A percentile compares a stretch with the other conserved stretches of the same genome.
These are phyloP conservation scores for Macaria liturata DNA, from an alignment of 2,888 invertebrate genomes.

Conservation along the genomic window DNA sequence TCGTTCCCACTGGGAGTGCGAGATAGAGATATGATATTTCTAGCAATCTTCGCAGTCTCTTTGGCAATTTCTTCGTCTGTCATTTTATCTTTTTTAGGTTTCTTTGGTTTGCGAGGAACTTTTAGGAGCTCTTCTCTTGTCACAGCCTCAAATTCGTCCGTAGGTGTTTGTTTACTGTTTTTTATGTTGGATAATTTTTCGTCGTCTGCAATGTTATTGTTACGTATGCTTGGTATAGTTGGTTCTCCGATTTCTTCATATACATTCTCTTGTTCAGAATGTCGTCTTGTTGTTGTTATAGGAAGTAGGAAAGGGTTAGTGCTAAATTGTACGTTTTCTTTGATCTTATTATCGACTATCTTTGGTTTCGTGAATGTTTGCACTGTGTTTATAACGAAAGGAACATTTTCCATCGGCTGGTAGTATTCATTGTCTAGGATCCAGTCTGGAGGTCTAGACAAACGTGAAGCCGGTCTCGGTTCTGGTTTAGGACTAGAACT, in stretches of 20 bases:
- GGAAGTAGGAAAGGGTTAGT: slow-evolving; percentile 45
- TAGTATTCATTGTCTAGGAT: slow-evolving; percentile 70
- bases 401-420: slow-evolving; percentile 67
- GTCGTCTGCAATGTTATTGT: slow-evolving; percentile 67
- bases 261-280: slow-evolving; percentile 63
- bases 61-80: slow-evolving; percentile 39
- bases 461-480: slow-evolving; percentile 49
- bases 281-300: slow-evolving; percentile 37
- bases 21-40: slow-evolving; percentile 67
- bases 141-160: slow-evolving; percentile 56
- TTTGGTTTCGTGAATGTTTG: slow-evolving; percentile 43
- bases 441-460: slow-evolving; percentile 64
- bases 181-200: slow-evolving; percentile 63
- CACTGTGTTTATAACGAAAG: slow-evolving; percentile 63
- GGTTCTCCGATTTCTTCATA: slow-evolving; percentile 73
- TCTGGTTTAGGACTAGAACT: slow-evolving; percentile 38
- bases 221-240: slow-evolving; percentile 42
- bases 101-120: slow-evolving; percentile 70
- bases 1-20: slow-evolving; percentile 66
- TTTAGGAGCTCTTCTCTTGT: slow-evolving; percentile 67
- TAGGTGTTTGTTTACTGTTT: slow-evolving; percentile 34
- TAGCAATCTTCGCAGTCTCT: slow-evolving; percentile 58
- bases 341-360: slow-evolving; percentile 31
- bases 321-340: slow-evolving; percentile 29
- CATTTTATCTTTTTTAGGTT: slow-evolving; percentile 51